Evolutionary conservation across 2,113 vertebrate genomes (phyloP).

Genomic region (Passerina amoena): DNA sequence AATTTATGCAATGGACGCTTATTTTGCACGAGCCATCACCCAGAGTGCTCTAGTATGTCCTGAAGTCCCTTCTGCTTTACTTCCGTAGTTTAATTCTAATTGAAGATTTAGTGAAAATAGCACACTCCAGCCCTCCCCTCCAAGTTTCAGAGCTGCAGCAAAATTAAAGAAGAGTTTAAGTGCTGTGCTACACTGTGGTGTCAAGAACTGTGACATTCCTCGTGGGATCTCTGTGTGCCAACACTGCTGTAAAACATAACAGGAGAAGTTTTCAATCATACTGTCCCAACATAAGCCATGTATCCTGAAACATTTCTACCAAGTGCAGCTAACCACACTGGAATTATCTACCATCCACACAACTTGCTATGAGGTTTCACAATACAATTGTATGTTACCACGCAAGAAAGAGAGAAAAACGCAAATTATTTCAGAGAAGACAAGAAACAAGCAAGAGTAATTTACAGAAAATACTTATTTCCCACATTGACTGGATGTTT

Average conservation of each 20-base stretch:
- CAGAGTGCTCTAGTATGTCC: neutral
- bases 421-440: neutral
- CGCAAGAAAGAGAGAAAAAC: neutral
- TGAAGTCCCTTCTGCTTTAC: neutral
- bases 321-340: neutral
- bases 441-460: neutral
- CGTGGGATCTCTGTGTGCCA: neutral
- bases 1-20: neutral
- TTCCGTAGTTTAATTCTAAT: neutral
- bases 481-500: neutral
- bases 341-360: neutral
- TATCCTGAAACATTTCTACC: neutral
- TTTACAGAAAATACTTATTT: neutral
- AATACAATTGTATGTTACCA: neutral
- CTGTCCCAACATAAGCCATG: neutral
- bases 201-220: neutral
- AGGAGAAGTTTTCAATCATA: neutral
- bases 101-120: neutral
- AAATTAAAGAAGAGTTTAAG: neutral
- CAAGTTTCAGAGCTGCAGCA: neutral
- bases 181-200: neutral
- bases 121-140: neutral
- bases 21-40: neutral
- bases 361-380: neutral
- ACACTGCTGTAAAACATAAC: neutral